Percentiles rank a stretch among this genome's conserved stretches.
These are phyloP conservation scores for Popillia japonica DNA, from an alignment of 1,140 invertebrate species.

Conservation along the genomic window DNA sequence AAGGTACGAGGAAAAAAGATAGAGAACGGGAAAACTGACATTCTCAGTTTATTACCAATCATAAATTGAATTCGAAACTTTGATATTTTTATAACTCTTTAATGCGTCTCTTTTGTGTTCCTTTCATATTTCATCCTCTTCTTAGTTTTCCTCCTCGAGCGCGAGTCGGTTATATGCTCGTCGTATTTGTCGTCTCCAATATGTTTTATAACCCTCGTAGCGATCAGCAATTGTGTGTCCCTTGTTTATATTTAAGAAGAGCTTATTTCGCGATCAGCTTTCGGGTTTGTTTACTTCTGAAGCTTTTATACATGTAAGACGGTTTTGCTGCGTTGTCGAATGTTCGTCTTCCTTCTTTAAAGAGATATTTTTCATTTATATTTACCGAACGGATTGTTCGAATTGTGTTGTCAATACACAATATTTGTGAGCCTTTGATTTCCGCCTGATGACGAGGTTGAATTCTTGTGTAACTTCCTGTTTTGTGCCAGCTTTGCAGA, in stretches of 20 bases:
- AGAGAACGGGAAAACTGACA: not conserved
- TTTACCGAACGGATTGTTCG: too few relatives aligned
- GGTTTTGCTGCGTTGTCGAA: too few relatives aligned
- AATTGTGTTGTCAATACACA: too few relatives aligned
- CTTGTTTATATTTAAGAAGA: constrained; percentile 30
- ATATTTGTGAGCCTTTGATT: too few relatives aligned
- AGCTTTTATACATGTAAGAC: not conserved
- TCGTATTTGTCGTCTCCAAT: constrained; percentile 16
- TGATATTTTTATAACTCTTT: constrained; percentile 32
- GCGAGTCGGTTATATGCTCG: not conserved
- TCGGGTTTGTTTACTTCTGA: not conserved
- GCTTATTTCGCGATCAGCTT: constrained; percentile 1
- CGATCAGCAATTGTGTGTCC: not conserved
- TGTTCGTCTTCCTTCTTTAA: too few relatives aligned
- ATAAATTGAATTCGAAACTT: constrained; percentile 35
- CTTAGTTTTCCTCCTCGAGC: not conserved
- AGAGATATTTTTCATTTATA: too few relatives aligned
- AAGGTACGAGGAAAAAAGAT: not conserved
- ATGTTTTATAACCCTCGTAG: not conserved
- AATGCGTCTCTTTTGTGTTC: constrained; percentile 15
- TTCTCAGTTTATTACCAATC: constrained; percentile 25
- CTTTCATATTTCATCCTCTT: constrained; percentile 16
- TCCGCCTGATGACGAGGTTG: too few relatives aligned
- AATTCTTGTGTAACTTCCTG: too few relatives aligned
- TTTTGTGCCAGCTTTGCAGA: too few relatives aligned